These are phyloP conservation scores for Haliaeetus leucogaster DNA, from an alignment of 2,113 vertebrate genomes.

Conservation along the genomic window DNA sequence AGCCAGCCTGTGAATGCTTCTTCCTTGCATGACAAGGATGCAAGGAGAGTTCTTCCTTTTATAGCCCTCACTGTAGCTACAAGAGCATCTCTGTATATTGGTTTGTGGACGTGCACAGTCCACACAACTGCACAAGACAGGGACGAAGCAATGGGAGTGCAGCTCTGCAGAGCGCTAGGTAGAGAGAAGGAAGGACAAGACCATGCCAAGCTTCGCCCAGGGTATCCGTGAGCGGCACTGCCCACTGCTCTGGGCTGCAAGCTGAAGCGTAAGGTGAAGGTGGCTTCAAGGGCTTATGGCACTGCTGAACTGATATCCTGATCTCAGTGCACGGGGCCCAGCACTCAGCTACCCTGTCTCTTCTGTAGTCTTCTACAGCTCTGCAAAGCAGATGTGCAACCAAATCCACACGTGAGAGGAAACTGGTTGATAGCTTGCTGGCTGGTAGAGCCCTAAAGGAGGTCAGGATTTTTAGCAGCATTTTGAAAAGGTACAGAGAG, in stretches of 20 bases:
- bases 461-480: slow-evolving; percentile 19
- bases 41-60: background rate
- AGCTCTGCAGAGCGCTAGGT: background rate
- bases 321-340: accelerated
- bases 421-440: background rate
- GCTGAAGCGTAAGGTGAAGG: background rate
- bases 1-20: background rate
- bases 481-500: slow-evolving; percentile 30
- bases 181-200: background rate
- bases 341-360: background rate
- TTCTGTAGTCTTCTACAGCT: background rate
- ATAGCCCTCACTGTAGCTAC: background rate
- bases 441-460: slow-evolving; percentile 9
- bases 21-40: background rate
- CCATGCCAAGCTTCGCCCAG: background rate
- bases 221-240: accelerated
- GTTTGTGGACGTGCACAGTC: background rate
- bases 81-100: background rate
- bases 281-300: background rate
- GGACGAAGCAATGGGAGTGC: accelerated
- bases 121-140: background rate
- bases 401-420: background rate
- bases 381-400: background rate
- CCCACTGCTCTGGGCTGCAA: background rate
- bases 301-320: background rate